phyloP scores from a whole-genome alignment of 92 coral and sea anemone genomes.

The Parazoanthus darwini region DNA sequence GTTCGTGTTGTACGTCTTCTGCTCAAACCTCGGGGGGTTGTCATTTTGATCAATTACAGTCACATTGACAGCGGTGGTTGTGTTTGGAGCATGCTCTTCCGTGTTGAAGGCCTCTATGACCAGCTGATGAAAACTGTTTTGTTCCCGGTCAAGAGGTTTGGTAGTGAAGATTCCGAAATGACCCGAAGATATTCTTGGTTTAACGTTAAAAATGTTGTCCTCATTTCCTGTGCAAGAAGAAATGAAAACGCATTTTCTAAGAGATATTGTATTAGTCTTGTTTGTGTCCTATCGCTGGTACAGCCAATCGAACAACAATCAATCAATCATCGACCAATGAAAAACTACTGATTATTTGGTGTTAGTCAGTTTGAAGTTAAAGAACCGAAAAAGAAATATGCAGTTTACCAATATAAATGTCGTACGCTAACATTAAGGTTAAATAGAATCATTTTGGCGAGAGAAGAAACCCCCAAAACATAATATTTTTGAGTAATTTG shows the following conservation, averaged over 20 bases:
- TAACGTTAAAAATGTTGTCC: conserved; percentile 36
- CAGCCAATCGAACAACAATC: too few species aligned
- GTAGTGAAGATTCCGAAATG: conserved; percentile 45
- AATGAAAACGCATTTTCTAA: neutral
- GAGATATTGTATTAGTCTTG: too few species aligned
- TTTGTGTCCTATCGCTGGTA: too few species aligned
- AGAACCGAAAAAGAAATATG: too few species aligned
- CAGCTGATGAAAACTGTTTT: conserved; percentile 31
- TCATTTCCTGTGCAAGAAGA: conserved; percentile 43
- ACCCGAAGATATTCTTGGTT: conserved; percentile 46
- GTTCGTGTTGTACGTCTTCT: conserved; percentile 37
- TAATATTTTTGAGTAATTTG: too few species aligned
- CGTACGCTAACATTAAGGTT: too few species aligned
- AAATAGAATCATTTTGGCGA: too few species aligned
- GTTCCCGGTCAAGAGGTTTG: conserved; percentile 57
- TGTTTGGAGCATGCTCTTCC: conserved; percentile 49
- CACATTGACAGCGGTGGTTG: conserved; percentile 49
- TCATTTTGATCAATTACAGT: conserved; percentile 53
- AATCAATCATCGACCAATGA: too few species aligned
- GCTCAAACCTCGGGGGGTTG: conserved; percentile 51
- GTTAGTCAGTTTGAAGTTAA: too few species aligned
- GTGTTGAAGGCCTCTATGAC: conserved; percentile 38
- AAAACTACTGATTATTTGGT: too few species aligned
- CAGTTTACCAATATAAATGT: too few species aligned
- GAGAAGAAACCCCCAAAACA: too few species aligned